Evolutionary conservation across 92 coral and sea anemone genomes (phyloP).

Genomic region (Zoanthus sansibaricus): DNA sequence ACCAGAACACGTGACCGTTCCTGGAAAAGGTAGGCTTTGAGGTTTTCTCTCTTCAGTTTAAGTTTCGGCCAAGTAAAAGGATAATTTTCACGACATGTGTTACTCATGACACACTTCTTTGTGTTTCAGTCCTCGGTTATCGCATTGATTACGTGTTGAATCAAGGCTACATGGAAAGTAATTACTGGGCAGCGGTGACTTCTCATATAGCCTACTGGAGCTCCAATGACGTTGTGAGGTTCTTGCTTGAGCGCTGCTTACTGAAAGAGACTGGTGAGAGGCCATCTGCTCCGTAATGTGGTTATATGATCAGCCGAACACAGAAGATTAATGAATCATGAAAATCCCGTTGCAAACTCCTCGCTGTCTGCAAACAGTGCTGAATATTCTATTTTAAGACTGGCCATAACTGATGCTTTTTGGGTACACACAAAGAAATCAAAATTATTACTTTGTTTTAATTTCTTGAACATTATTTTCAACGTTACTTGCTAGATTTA

Average conservation of each 20-base stretch:
- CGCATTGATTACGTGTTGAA: slow-evolving; percentile 87
- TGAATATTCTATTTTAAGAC: neutral
- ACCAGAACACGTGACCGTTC: slow-evolving; percentile 75
- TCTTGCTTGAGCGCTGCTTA: slow-evolving; percentile 86
- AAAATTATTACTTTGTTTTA: too few species aligned
- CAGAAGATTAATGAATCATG: neutral
- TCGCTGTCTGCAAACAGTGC: neutral
- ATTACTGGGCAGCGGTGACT: slow-evolving; percentile 97
- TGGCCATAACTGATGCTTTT: too few species aligned
- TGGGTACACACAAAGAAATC: too few species aligned
- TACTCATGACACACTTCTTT: neutral
- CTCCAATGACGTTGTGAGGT: slow-evolving; percentile 91
- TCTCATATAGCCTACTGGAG: slow-evolving; percentile 96
- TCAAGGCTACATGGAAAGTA: slow-evolving; percentile 93
- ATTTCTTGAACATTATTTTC: too few species aligned
- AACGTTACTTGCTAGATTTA: too few species aligned
- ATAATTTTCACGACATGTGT: neutral
- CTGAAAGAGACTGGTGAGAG: slow-evolving; percentile 4
- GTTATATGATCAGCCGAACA: neutral
- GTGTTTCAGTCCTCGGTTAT: slow-evolving; percentile 79
- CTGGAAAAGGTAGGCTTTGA: slow-evolving; percentile 67
- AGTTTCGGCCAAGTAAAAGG: neutral
- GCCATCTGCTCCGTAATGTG: neutral
- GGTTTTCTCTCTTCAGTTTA: neutral
- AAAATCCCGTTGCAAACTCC: neutral